Conservation (phyloP, 2,113 vertebrate species). For the Grammomys surdaster region DNA sequence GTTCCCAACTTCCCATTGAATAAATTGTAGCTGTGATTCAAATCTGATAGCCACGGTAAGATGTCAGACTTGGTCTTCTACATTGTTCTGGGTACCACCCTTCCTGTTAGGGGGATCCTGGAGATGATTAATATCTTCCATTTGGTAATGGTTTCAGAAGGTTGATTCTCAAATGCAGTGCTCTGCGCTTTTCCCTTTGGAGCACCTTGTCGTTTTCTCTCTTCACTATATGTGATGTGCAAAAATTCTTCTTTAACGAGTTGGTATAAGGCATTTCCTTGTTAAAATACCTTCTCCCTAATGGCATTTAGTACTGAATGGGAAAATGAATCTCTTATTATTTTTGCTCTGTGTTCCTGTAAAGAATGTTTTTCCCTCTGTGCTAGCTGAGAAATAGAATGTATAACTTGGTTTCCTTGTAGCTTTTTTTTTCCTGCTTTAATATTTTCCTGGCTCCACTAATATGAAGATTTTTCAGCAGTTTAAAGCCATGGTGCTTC, state of each 20-base stretch:
- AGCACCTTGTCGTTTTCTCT: background rate
- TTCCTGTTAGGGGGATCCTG: background rate
- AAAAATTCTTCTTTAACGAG: conserved; percentile 43
- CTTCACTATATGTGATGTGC: background rate
- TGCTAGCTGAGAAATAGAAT: conserved; percentile 24
- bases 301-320: conserved; percentile 46
- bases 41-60: background rate
- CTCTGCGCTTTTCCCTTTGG: background rate
- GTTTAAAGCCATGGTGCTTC: conserved; percentile 66
- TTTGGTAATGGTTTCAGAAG: conserved; percentile 40
- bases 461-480: conserved; percentile 69
- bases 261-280: conserved; percentile 19
- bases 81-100: background rate
- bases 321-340: conserved; percentile 30
- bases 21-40: background rate
- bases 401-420: conserved; percentile 50
- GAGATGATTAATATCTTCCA: background rate
- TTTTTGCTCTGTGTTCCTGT: conserved; percentile 49
- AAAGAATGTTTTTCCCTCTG: conserved; percentile 60
- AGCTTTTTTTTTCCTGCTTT: background rate
- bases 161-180: background rate
- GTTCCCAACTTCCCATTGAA: background rate
- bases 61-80: background rate
- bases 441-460: conserved; percentile 63
- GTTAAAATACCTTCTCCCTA: conserved; percentile 48